Percentiles rank a stretch among this genome's conserved stretches.
These are phyloP conservation scores for Stenchaetothrips biformis DNA, from an alignment of 2,888 invertebrate genomes.

Conservation along the genomic window DNA sequence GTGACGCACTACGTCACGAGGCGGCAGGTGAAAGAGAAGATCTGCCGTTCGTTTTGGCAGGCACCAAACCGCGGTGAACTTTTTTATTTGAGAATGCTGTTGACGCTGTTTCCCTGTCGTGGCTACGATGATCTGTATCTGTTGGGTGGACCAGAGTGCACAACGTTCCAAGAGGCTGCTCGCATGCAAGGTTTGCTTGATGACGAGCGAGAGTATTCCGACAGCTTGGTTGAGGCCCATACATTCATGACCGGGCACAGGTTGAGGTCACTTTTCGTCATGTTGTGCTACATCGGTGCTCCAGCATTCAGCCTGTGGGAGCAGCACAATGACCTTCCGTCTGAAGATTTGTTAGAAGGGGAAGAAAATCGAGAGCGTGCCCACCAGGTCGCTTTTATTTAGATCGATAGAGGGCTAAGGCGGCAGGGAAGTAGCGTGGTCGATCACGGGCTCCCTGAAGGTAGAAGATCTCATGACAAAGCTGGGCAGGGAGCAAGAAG, in stretches of 20 bases:
- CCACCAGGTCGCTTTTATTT: background rate
- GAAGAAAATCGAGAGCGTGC: background rate
- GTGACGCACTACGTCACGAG: background rate
- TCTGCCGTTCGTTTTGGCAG: background rate
- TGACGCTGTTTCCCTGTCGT: background rate
- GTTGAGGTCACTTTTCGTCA: background rate
- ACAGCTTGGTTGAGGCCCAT: background rate
- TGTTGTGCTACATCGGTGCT: background rate
- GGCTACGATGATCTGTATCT: background rate
- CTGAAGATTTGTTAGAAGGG: background rate
- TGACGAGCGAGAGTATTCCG: background rate
- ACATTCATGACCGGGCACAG: background rate
- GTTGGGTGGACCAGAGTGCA: background rate
- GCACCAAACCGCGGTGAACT: background rate
- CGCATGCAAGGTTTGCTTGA: background rate
- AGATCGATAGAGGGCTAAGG: background rate
- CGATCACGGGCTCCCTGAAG: conserved; percentile 30
- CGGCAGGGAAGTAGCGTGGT: conserved; percentile 2
- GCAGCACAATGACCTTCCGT: background rate
- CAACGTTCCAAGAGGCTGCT: background rate
- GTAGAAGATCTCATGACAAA: conserved; percentile 29
- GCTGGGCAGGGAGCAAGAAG: conserved; percentile 28
- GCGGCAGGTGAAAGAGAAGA: background rate
- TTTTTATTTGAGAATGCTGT: background rate
- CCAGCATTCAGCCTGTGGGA: background rate